Percentiles rank a stretch among this genome's conserved stretches.
phyloP scores from a whole-genome alignment of 2,888 invertebrate genomes.

The Eristalis arbustorum region DNA sequence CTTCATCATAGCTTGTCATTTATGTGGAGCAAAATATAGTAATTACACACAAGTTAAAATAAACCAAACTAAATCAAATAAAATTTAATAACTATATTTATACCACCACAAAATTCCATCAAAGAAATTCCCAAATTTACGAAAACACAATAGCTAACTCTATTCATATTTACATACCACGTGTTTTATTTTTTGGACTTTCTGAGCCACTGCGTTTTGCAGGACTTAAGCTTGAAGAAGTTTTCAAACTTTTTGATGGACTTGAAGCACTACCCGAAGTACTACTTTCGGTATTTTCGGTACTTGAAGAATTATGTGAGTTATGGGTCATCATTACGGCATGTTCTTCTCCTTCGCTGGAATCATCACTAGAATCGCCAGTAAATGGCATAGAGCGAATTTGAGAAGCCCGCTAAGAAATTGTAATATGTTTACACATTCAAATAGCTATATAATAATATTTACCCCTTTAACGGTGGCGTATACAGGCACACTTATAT shows the following conservation, averaged over 20 bases:
- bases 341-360: slow-evolving; percentile 93
- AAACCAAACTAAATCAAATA: background rate
- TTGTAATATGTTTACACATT: background rate
- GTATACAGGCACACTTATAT: slow-evolving; percentile 96
- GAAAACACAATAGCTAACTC: background rate
- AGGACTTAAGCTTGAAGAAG: slow-evolving; percentile 91
- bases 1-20: no score
- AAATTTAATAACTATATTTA: background rate
- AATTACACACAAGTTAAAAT: background rate
- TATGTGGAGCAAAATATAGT: no score
- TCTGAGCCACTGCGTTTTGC: slow-evolving; percentile 92
- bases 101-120: no score
- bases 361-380: slow-evolving; percentile 96
- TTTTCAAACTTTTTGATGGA: slow-evolving; percentile 92
- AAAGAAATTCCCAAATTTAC: no score
- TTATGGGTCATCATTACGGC: slow-evolving; percentile 80
- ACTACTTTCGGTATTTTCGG: slow-evolving; percentile 83
- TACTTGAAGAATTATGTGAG: slow-evolving; percentile 80
- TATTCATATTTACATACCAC: slow-evolving; percentile 82
- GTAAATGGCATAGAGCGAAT: slow-evolving; percentile 97
- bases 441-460: background rate
- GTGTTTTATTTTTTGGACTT: slow-evolving; percentile 89
- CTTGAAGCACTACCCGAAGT: slow-evolving; percentile 86
- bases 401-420: slow-evolving; percentile 90
- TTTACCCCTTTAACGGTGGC: slow-evolving; percentile 95